These are phyloP conservation scores for Rhopalosiphum maidis DNA, from an alignment of 1,140 invertebrate species.

Conservation along the genomic window DNA sequence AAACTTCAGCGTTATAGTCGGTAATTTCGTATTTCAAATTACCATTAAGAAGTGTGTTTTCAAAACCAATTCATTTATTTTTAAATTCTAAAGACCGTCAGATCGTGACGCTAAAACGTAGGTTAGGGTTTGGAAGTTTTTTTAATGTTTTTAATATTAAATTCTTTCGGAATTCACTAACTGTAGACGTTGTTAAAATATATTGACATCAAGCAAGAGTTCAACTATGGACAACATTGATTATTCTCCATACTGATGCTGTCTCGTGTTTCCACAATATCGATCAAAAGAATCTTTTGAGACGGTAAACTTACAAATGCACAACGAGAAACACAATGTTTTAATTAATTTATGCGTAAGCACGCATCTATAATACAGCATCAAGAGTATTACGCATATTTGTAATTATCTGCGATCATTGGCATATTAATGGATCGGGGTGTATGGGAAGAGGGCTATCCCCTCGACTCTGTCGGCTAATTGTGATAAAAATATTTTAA, in stretches of 20 bases:
- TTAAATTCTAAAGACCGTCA: not conserved
- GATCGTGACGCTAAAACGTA: not conserved
- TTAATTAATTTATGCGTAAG: not conserved
- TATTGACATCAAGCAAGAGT: not conserved
- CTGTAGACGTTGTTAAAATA: not conserved
- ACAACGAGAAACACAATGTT: not conserved
- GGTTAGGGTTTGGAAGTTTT: not conserved
- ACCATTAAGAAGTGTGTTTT: not conserved
- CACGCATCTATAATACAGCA: not conserved
- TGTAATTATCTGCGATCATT: not conserved
- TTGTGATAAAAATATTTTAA: not conserved
- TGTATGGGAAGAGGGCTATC: not conserved
- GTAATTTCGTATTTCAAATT: not conserved
- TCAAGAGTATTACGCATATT: not conserved
- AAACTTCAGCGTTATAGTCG: not conserved
- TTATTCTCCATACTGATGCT: not conserved
- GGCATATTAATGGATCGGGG: not conserved
- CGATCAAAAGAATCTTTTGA: slow-evolving; percentile 10
- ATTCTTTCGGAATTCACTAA: not conserved
- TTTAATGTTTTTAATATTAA: not conserved
- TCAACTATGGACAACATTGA: not conserved
- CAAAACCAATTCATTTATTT: slow-evolving; percentile 3
- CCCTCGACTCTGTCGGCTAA: not conserved
- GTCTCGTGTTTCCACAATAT: not conserved
- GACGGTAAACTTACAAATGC: not conserved